Evolutionary conservation across 2,888 invertebrate genomes (phyloP).

Genomic region (Eupithecia insigniata): DNA sequence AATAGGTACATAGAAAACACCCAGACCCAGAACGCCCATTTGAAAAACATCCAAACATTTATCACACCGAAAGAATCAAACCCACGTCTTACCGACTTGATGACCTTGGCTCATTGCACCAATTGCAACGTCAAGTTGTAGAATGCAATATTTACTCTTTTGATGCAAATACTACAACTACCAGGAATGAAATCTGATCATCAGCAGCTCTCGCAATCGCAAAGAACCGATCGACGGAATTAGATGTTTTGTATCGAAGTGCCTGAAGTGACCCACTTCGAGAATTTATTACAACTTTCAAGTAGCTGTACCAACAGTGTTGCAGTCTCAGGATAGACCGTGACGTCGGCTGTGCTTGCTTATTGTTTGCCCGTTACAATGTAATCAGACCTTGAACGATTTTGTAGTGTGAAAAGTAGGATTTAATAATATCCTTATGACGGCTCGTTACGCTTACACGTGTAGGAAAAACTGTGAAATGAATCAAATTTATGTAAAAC

Average conservation of each 20-base stretch:
- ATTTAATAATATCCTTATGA: constrained; percentile 12
- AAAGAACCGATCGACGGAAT: constrained; percentile 61
- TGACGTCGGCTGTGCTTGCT: constrained; percentile 39
- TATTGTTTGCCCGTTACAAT: constrained; percentile 49
- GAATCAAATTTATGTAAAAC: not conserved
- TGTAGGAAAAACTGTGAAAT: not conserved
- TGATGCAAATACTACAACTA: not conserved
- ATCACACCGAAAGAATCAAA: not conserved
- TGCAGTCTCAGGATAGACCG: constrained; percentile 43
- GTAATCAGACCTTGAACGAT: constrained; percentile 40
- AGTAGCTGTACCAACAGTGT: constrained; percentile 32
- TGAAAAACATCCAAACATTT: not conserved
- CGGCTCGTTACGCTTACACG: not conserved
- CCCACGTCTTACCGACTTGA: no score
- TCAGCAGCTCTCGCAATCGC: constrained; percentile 28
- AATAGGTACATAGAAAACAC: no score
- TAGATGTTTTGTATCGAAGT: constrained; percentile 62
- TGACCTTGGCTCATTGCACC: no score
- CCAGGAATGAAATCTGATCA: constrained; percentile 25
- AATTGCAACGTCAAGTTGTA: not conserved
- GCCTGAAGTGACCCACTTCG: constrained; percentile 40
- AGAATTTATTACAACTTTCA: constrained; percentile 43
- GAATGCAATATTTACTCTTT: not conserved
- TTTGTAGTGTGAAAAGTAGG: constrained; percentile 18
- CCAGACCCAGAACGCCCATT: no score